Evolutionary conservation across 1,140 invertebrate species (phyloP), one percentile per base, ranked within the genome.

Genomic region (Sweltsa coloradensis): DNA sequence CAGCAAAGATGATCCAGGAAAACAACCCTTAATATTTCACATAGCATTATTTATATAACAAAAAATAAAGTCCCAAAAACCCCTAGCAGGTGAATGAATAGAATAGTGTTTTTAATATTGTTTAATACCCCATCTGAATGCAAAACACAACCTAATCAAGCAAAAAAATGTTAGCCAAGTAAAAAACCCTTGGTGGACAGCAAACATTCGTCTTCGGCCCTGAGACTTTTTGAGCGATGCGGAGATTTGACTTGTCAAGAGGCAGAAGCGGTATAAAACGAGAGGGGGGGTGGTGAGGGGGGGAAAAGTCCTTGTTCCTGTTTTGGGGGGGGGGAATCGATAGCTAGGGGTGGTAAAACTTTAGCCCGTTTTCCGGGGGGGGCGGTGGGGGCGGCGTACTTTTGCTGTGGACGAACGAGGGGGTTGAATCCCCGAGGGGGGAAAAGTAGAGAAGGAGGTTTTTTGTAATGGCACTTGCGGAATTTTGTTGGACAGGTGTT

Each of bases 161-260:
- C n/a, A n/a, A n/a, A n/a, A n/a, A n/a, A n/a, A n/a, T n/a, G n/a
- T n/a, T n/a, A n/a, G n/a, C n/a, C n/a, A n/a, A n/a, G n/a, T n/a
- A 21, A 26, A 42, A 19, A 41, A 48, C 70, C 67, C 61, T 72
- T 71, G 45, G n/a, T n/a, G 72, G 27, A 73, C 64, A 24, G 64
- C 69, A 47, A 74, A 74, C 34, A 70, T 45, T 71, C 68, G 37
- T 70, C 65, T 47, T 68, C 67, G 5, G 60, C 56, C 47, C 62
- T 55, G 26, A 67, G 48, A 42, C 68, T 50, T 50, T 68, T 69
- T 1, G 60, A 53, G 5, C 62, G 58, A 23, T 65, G 62, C 29
- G 58, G 45, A n/a, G 61, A 51, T n/a, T n/a, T n/a, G n/a, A n/a
- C n/a, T n/a, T 11, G 21, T 31, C 37, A 34, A 13, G 16, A 23